Evolutionary conservation across 1,140 invertebrate genomes (phyloP).

Genomic region (Pogonus chalceus): DNA sequence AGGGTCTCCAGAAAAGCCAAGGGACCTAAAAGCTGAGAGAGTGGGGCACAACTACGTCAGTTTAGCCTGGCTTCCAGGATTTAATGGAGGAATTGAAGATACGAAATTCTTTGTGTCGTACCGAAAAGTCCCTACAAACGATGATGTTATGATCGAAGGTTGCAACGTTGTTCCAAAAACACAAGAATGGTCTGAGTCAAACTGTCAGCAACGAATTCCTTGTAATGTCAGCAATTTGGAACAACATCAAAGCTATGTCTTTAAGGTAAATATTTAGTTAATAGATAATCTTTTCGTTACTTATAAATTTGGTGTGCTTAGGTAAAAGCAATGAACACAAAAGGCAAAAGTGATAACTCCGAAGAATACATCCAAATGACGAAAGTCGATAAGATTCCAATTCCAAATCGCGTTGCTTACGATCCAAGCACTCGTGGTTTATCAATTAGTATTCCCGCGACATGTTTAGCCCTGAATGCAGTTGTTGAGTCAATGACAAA

Average conservation of each 20-base stretch:
- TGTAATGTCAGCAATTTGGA: constrained; percentile 77
- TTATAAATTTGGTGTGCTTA: constrained; percentile 34
- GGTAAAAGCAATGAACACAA: constrained; percentile 77
- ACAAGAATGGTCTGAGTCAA: constrained; percentile 64
- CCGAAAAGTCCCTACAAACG: constrained; percentile 49
- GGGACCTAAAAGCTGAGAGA: constrained; percentile 53
- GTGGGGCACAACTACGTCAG: constrained; percentile 67
- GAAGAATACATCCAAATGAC: constrained; percentile 68
- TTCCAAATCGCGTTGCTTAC: constrained; percentile 68
- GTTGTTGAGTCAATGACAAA: constrained; percentile 56
- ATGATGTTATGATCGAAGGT: constrained; percentile 50
- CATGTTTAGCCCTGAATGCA: constrained; percentile 61
- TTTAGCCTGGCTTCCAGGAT: constrained; percentile 75
- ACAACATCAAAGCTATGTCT: constrained; percentile 71
- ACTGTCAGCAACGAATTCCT: constrained; percentile 73
- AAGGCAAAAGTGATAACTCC: constrained; percentile 74
- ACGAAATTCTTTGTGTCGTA: constrained; percentile 79
- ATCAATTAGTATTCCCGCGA: constrained; percentile 64
- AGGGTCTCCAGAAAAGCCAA: constrained; percentile 74
- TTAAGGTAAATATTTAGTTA: constrained; percentile 48
- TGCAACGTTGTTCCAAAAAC: constrained; percentile 46
- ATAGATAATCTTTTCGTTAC: constrained; percentile 11
- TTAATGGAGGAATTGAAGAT: constrained; percentile 75
- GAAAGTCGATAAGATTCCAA: constrained; percentile 71
- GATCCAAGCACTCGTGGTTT: constrained; percentile 64